Percentiles rank a stretch among this genome's conserved stretches.
These are phyloP conservation scores for Phocoena phocoena DNA, from an alignment of 2,113 vertebrate genomes.

Conservation along the genomic window DNA sequence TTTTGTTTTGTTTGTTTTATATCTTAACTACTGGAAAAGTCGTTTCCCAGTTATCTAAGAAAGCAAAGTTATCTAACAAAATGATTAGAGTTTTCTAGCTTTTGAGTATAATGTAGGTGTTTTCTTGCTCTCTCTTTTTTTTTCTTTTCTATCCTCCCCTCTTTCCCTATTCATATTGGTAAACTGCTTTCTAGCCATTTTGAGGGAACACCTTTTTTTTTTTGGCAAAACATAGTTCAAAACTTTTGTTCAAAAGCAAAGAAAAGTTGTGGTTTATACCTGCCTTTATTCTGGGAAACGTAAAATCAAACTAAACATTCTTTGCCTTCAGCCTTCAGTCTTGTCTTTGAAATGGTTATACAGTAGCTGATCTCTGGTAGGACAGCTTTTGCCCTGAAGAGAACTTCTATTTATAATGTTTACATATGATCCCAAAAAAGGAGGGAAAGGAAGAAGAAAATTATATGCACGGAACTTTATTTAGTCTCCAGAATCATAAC, in stretches of 20 bases:
- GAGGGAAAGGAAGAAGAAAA: background rate
- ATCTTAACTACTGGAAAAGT: background rate
- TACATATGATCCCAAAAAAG: background rate
- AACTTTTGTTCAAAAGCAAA: constrained; percentile 44
- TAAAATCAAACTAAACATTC: background rate
- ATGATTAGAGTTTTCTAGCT: background rate
- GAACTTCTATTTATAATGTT: constrained; percentile 50
- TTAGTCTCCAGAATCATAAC: constrained; percentile 44
- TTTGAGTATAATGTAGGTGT: background rate
- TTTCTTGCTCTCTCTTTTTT: background rate
- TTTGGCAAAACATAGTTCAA: background rate
- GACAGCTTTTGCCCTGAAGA: background rate
- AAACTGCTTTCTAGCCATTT: constrained; percentile 14
- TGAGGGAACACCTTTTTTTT: background rate
- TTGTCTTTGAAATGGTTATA: constrained; percentile 35
- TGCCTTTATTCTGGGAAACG: constrained; percentile 38
- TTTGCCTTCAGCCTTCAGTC: background rate
- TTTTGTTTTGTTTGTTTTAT: background rate
- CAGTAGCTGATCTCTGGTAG: background rate
- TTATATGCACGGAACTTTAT: constrained; percentile 30
- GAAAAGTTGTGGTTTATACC: background rate
- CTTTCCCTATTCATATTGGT: background rate
- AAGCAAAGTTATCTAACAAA: background rate
- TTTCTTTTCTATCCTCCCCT: background rate
- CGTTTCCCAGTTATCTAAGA: background rate